Evolutionary conservation across 53 echinoderm and acorn worm genomes (phyloP).

Genomic region (Temnopleurus reevesii): DNA sequence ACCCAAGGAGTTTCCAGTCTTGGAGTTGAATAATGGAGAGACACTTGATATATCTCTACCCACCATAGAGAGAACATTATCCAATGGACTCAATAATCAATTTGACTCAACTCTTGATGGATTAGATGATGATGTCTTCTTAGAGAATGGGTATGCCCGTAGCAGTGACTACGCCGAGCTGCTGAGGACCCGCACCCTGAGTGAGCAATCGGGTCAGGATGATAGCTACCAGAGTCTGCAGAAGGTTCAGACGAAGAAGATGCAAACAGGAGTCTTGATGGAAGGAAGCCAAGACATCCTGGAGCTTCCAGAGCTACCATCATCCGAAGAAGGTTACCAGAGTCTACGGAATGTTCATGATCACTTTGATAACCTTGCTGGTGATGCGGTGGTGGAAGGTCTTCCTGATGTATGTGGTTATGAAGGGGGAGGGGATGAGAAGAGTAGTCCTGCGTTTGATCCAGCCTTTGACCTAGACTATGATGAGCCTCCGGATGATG

Average conservation of each 20-base stretch:
- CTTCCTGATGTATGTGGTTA: constrained; percentile 34
- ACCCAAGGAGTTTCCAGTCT: neutral
- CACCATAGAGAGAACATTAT: constrained; percentile 38
- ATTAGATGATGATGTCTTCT: constrained; percentile 71
- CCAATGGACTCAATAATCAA: constrained; percentile 9
- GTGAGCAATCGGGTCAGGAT: constrained; percentile 54
- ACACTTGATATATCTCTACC: constrained; percentile 48
- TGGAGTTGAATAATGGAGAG: constrained; percentile 41
- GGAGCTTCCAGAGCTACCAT: constrained; percentile 41
- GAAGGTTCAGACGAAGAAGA: constrained; percentile 48
- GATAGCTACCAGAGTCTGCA: constrained; percentile 74
- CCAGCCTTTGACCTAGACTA: constrained; percentile 79
- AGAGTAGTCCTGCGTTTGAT: constrained; percentile 40
- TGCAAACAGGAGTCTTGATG: constrained; percentile 53
- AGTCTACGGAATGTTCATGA: constrained; percentile 52
- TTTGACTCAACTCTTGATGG: constrained; percentile 35
- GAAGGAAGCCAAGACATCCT: constrained; percentile 27
- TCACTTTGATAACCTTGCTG: constrained; percentile 46
- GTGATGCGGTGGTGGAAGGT: neutral
- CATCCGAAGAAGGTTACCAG: constrained; percentile 48
- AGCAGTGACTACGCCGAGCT: constrained; percentile 71
- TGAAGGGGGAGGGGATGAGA: constrained; percentile 51
- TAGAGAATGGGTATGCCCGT: constrained; percentile 58
- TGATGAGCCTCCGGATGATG: constrained; percentile 86
- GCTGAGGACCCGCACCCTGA: constrained; percentile 55